Evolutionary conservation across 2,113 vertebrate species (phyloP), one percentile per base, ranked within the genome.

Genomic region (Shinisaurus crocodilurus): DNA sequence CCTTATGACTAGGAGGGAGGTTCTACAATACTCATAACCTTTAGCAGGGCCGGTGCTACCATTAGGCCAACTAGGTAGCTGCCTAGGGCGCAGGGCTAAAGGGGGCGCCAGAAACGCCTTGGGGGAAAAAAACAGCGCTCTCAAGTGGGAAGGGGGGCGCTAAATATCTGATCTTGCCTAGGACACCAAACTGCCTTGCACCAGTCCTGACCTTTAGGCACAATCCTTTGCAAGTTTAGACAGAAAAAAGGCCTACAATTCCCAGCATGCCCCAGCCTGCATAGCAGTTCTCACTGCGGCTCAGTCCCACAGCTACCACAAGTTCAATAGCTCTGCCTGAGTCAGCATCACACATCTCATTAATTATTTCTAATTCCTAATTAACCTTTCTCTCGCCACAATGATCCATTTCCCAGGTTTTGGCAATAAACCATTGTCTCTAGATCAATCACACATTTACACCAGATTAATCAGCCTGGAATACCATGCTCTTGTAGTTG

Each of bases 291-390:
- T 37, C 45, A 85, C 40, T 54, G 72, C 25, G 69, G 60, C 72
- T 90, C 34, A 54, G 23, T 85, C 72, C n/a, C 88, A 84, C 12
- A 32, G 72, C 82, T 85, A 48, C 54, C 32, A n/a, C 88, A 72
- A 90, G 40, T 50, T 85, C 72, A 85, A 40, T 67, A 90, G 13
- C 29, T 74, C 45, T 90, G 57, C 60, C 72, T 85, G 72, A 67
- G 43, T 85, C 82, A 89, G 82, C 74, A 90, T 70, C 43, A 43
- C 37, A 85, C 54, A 69, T 34, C 43, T 72, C 65, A 83, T 82
- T 90, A 85, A 85, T 84, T 85, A 89, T 89, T 84, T 89, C 81
- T 85, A 84, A 85, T 85, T 85, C 45, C 89, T 85, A 76, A 79
- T 90, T 90, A 85, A 79, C 74, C 45, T 90, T 79, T 85, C 74